These are phyloP conservation scores for Ochotona curzoniae DNA, from an alignment of 2,113 vertebrate species.

Conservation along the genomic window DNA sequence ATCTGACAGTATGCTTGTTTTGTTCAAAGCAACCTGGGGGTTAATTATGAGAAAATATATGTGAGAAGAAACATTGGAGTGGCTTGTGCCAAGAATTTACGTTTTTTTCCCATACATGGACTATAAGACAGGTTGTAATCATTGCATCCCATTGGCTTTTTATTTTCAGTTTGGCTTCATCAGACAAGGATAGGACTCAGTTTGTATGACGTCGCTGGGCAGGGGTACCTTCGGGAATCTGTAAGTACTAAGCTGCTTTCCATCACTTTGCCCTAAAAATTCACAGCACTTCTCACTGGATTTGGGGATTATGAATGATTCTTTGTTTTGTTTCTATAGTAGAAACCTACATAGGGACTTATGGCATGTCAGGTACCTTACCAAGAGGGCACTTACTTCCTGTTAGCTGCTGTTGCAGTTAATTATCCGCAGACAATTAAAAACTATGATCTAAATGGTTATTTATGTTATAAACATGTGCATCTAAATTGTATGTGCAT, in stretches of 20 bases:
- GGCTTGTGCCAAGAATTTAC: constrained; percentile 1
- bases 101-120: constrained; percentile 8
- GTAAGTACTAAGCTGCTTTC: constrained; percentile 85
- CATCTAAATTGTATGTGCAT: neutral
- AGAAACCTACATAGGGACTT: neutral
- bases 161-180: constrained; percentile 90
- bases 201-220: constrained; percentile 98
- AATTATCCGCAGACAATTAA: constrained; percentile 21
- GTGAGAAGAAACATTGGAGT: constrained; percentile 1
- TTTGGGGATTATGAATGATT: constrained; percentile 14
- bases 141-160: constrained; percentile 62
- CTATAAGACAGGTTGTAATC: constrained; percentile 36
- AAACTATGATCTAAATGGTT: constrained; percentile 18
- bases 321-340: constrained; percentile 34
- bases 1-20: neutral
- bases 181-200: constrained; percentile 98
- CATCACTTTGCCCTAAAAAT: neutral
- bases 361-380: neutral
- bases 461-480: neutral
- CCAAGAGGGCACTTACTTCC: neutral
- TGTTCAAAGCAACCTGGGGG: constrained; percentile 6
- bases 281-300: neutral
- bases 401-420: neutral
- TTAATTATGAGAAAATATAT: neutral
- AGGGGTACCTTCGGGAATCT: constrained; percentile 98